These are phyloP conservation scores for Drosophila saltans DNA, from an alignment of 1,140 invertebrate genomes.

Conservation along the genomic window DNA sequence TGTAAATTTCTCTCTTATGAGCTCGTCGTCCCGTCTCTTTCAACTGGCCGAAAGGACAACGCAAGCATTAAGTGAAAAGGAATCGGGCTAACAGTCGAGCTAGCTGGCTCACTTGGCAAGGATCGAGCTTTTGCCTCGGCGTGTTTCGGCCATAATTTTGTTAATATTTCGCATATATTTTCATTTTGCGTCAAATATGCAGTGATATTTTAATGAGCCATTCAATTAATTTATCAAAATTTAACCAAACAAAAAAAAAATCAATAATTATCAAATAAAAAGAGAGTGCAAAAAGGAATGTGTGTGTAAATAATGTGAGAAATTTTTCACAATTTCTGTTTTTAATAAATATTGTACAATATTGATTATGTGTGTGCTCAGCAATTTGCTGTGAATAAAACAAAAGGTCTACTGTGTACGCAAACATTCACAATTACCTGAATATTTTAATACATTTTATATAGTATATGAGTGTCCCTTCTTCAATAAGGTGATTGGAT, in stretches of 20 bases:
- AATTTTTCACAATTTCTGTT: neutral
- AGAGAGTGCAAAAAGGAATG: neutral
- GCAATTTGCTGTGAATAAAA: neutral
- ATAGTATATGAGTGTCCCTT: no score
- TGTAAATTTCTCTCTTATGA: neutral
- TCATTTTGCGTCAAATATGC: neutral
- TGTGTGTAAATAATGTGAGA: neutral
- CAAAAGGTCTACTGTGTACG: neutral
- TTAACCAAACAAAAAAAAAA: neutral
- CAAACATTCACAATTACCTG: neutral
- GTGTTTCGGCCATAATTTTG: neutral
- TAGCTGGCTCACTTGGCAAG: slow-evolving; percentile 4
- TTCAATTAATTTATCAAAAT: slow-evolving; percentile 3
- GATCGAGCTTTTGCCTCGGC: slow-evolving; percentile 1
- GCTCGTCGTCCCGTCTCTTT: neutral
- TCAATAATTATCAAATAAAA: neutral
- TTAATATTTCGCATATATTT: neutral
- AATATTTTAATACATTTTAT: neutral
- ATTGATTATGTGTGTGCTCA: slow-evolving; percentile 1
- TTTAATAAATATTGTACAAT: slow-evolving; percentile 6
- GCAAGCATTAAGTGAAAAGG: slow-evolving; percentile 1
- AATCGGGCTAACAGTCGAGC: slow-evolving; percentile 6
- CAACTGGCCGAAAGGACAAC: neutral
- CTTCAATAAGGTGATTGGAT: no score
- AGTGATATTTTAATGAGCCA: slow-evolving; percentile 7